phyloP scores from a whole-genome alignment of 2,888 invertebrate species.

The Lasioglossum lativentre region DNA sequence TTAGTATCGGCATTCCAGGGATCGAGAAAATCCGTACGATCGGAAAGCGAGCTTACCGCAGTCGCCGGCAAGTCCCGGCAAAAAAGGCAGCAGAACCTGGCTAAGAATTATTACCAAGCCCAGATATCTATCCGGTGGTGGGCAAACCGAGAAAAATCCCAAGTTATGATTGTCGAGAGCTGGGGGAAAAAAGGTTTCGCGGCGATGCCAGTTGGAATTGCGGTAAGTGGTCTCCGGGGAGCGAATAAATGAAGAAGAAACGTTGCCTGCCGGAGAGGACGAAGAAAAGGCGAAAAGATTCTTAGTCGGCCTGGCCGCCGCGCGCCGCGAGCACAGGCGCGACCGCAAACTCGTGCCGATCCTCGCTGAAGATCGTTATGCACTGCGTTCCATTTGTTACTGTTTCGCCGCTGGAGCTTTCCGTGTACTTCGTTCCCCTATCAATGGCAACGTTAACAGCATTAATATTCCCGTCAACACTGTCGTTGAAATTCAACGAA shows the following conservation, averaged over 20 bases:
- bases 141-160: slow-evolving; percentile 53
- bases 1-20: neutral
- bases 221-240: slow-evolving; percentile 56
- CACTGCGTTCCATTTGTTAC: slow-evolving; percentile 32
- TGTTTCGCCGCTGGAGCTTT: neutral
- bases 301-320: slow-evolving; percentile 32
- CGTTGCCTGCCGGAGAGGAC: neutral
- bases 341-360: slow-evolving; percentile 69
- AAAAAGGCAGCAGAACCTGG: slow-evolving; percentile 8
- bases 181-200: slow-evolving; percentile 45
- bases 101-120: slow-evolving; percentile 44
- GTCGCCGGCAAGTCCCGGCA: neutral
- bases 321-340: slow-evolving; percentile 56
- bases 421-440: neutral
- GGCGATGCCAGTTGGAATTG: slow-evolving; percentile 59
- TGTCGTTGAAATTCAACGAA: too few species aligned
- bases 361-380: slow-evolving; percentile 37
- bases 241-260: slow-evolving; percentile 56
- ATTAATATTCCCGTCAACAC: too few species aligned
- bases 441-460: neutral
- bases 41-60: slow-evolving; percentile 2
- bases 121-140: slow-evolving; percentile 49
- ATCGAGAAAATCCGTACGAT: slow-evolving; percentile 19
- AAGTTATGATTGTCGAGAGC: slow-evolving; percentile 60
- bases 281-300: slow-evolving; percentile 54